These are phyloP conservation scores for Simalia tracyae DNA, from an alignment of 2,797 vertebrate genomes.

Conservation along the genomic window DNA sequence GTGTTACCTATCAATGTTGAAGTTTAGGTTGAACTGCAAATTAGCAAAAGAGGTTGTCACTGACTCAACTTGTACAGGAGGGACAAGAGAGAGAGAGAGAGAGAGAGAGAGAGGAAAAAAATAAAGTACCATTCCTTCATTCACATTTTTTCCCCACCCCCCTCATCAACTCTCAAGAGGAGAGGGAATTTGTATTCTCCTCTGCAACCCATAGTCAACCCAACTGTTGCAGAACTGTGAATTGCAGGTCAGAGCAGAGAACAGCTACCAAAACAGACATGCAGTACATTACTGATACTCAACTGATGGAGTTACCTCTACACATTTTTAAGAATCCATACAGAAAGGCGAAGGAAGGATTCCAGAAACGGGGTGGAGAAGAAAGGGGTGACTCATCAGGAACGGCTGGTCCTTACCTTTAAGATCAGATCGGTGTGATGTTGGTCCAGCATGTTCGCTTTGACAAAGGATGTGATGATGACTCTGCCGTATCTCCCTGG, in stretches of 20 bases:
- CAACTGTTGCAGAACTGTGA: constrained; percentile 68
- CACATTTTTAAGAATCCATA: neutral
- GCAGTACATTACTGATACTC: neutral
- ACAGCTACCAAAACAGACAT: constrained; percentile 1
- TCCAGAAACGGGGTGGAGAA: neutral
- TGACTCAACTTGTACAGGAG: neutral
- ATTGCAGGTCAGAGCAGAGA: constrained; percentile 28
- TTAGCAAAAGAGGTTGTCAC: neutral
- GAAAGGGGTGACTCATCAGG: neutral
- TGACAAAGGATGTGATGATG: constrained; percentile 87
- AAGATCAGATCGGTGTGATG: constrained; percentile 88
- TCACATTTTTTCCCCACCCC: neutral
- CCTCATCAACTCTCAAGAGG: neutral
- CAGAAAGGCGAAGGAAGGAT: too few species aligned
- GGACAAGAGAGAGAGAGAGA: neutral
- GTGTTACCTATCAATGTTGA: constrained; percentile 10
- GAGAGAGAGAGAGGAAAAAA: neutral
- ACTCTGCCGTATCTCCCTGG: constrained; percentile 94
- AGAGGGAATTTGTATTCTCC: neutral
- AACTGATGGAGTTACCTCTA: neutral
- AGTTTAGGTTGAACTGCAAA: constrained; percentile 6
- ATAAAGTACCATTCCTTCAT: constrained; percentile 8
- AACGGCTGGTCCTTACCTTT: constrained; percentile 77
- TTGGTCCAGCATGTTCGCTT: constrained; percentile 92
- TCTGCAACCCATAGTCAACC: constrained; percentile 39